These are phyloP conservation scores for Acanthosepion lycidas DNA, from an alignment of 2,888 invertebrate species.

Conservation along the genomic window DNA sequence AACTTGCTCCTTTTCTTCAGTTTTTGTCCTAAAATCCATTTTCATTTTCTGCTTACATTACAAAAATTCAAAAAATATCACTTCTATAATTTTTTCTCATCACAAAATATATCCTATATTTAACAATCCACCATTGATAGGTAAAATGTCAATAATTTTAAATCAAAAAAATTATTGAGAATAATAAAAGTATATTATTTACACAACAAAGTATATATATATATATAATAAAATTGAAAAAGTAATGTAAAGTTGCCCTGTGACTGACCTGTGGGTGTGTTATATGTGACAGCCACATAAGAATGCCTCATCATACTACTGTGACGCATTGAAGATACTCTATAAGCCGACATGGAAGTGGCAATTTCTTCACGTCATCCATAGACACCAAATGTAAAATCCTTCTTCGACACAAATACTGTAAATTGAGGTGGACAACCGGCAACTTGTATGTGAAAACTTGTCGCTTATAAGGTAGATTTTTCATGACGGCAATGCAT, in stretches of 20 bases:
- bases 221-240: neutral
- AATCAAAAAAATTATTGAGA: neutral
- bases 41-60: neutral
- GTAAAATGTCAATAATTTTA: neutral
- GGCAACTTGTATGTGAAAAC: conserved; percentile 65
- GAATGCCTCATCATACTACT: conserved; percentile 36
- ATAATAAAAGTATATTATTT: neutral
- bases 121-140: neutral
- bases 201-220: neutral
- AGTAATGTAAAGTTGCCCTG: conserved; percentile 33
- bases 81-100: neutral
- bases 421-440: conserved; percentile 54
- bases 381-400: conserved; percentile 59
- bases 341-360: conserved; percentile 58
- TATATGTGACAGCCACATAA: conserved; percentile 9
- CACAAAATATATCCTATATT: conserved; percentile 33
- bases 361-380: conserved; percentile 58
- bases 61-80: neutral
- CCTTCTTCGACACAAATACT: conserved; percentile 60
- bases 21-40: neutral
- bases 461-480: conserved; percentile 61
- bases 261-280: conserved; percentile 7
- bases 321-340: conserved; percentile 53
- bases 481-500: conserved; percentile 63
- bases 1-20: neutral